phyloP scores from a whole-genome alignment of 1,140 invertebrate species.

The Cotesia chilonis region DNA sequence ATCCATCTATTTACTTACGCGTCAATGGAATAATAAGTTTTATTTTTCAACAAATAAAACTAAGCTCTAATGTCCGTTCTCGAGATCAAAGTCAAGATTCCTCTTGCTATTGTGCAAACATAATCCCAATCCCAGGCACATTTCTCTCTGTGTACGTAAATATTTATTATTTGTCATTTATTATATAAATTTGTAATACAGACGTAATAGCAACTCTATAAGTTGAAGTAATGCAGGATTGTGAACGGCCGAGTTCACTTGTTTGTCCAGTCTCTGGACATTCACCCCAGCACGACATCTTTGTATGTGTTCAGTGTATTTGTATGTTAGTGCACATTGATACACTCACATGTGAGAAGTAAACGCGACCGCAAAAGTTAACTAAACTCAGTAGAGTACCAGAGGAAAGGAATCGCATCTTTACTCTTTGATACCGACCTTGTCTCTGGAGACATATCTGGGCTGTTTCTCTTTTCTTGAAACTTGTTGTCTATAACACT shows the following conservation, averaged over 20 bases:
- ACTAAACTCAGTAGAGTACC: conserved; percentile 29
- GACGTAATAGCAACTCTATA: neutral
- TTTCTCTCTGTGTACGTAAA: no score
- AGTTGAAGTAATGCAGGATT: neutral
- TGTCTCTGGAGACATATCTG: conserved; percentile 60
- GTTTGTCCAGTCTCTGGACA: conserved; percentile 59
- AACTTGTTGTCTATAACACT: conserved; percentile 33
- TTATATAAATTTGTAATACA: no score
- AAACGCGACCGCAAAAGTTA: neutral
- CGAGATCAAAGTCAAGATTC: no score
- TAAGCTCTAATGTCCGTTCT: no score
- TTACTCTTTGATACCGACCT: conserved; percentile 36
- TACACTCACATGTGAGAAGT: neutral
- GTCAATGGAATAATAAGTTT: neutral
- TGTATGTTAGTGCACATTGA: neutral
- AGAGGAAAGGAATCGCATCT: conserved; percentile 30
- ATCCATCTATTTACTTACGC: neutral
- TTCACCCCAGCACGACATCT: conserved; percentile 50
- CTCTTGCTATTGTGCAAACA: no score
- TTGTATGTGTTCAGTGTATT: neutral
- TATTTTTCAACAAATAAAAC: neutral
- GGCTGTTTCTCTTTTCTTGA: conserved; percentile 46
- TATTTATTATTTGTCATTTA: no score
- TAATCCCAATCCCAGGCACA: no score
- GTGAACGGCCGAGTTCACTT: conserved; percentile 54